Base-by-base conservation (phyloP, 23 tunicate species). In the Trididemnum nubilum region DNA sequence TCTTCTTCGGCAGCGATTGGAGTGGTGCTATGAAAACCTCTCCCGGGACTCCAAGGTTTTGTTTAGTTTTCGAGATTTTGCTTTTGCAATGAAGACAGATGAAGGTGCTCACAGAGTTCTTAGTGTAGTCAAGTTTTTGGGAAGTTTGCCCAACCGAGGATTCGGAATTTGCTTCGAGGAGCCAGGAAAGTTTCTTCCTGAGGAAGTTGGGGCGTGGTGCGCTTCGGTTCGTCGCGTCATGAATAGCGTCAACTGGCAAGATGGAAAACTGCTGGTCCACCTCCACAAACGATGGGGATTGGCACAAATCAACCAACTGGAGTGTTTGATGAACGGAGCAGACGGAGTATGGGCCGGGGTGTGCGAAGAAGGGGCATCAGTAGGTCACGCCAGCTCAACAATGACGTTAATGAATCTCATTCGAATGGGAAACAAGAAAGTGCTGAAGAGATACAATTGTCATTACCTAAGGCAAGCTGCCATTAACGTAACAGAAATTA, bases 331-430 rank as follows among this genome's bases (percentile, higher is more conserved):
- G 82, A 57, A 77, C 33, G 82, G 82, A 57, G 82, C 82, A 5
- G 82, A 77, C 33, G 82, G 82, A 25, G 30, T 77, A 7, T 77
- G 82, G 82, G 67, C 82, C 22, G 82, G 82, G 26, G 67, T 77
- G 27, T 77, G 82, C 51, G 82, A 77, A 57, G 82, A 77, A 77
- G 82, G 82, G 23, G 82, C 82, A 28, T 54, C 39, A 4, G 51
- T 77, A n/a, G 82, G 82, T 31, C 82, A 77, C 25, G 69, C 82
- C n/a, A 77, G 82, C 51, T 77, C 82, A 4, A 77, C 82, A n/a
- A 3, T 77, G 35, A 77, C 82, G 5, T 29, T 77, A 24, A 77
- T 77, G 82, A 77, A 77, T 33, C 82, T 77, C 2, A 52, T 77
- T 26, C 25, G 82, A 54, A 77, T 77, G 69, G 82, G 82, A 77